Percentiles rank a stretch among this genome's conserved stretches.
These are phyloP conservation scores for Ophthalmolycus amberensis DNA, from an alignment of 2,113 vertebrate species.

Conservation along the genomic window DNA sequence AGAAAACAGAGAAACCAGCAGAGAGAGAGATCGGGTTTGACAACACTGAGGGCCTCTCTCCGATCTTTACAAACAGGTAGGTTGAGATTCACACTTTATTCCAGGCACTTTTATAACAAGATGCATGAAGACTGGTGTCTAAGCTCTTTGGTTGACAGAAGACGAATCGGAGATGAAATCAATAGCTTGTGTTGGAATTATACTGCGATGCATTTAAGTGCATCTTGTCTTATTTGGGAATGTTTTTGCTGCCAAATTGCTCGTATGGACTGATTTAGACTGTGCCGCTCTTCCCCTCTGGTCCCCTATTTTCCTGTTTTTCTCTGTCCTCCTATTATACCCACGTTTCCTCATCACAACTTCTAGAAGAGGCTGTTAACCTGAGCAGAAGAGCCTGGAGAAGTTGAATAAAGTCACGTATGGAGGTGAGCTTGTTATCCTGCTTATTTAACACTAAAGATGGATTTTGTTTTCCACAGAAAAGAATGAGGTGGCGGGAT, in stretches of 20 bases:
- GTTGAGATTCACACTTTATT: conserved; percentile 27
- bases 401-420: conserved; percentile 28
- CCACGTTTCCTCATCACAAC: not conserved
- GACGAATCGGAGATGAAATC: not conserved
- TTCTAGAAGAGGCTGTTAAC: conserved; percentile 1
- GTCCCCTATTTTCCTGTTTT: not conserved
- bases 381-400: not conserved
- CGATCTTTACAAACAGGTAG: conserved; percentile 44
- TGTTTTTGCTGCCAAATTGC: not conserved
- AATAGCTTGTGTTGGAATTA: not conserved
- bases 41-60: conserved; percentile 22
- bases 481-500: conserved; percentile 43
- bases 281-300: not conserved
- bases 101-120: conserved; percentile 1
- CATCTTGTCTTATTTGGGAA: conserved; percentile 11
- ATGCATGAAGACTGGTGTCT: not conserved
- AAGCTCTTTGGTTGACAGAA: not conserved
- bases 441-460: conserved; percentile 41
- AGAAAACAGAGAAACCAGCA: conserved; percentile 28
- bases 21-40: conserved; percentile 2
- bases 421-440: conserved; percentile 32
- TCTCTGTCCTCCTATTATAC: not conserved
- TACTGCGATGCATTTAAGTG: not conserved
- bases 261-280: not conserved
- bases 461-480: conserved; percentile 45